These are phyloP conservation scores for Cydia amplana DNA, from an alignment of 1,140 invertebrate species.

Conservation along the genomic window DNA sequence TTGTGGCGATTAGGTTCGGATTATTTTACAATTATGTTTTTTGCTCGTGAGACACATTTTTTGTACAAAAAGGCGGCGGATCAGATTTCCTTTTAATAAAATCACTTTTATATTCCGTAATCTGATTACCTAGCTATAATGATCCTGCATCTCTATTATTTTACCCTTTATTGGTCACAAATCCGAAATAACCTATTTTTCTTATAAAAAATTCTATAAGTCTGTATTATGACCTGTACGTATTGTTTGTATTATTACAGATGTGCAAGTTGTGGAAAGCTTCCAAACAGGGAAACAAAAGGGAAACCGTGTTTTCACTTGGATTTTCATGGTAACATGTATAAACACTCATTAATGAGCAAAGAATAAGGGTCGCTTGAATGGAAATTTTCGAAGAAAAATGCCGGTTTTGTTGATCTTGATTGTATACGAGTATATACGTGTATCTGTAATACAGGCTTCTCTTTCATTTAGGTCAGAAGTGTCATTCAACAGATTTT, in stretches of 20 bases:
- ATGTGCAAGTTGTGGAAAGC: background rate
- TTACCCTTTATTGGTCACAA: conserved; percentile 10
- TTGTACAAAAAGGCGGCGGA: conserved; percentile 51
- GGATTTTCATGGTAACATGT: no score
- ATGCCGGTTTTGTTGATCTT: no score
- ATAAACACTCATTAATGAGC: no score
- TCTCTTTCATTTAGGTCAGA: no score
- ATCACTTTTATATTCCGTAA: conserved; percentile 53
- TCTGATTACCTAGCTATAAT: conserved; percentile 58
- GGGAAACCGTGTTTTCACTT: no score
- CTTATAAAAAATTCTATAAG: no score
- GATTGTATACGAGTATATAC: no score
- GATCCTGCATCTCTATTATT: conserved; percentile 35
- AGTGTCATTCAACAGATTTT: no score
- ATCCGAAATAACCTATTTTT: background rate
- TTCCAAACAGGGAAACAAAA: no score
- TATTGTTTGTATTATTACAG: background rate
- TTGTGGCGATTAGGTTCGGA: conserved; percentile 71
- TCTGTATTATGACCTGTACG: background rate
- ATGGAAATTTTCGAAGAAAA: no score
- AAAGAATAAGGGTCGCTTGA: no score
- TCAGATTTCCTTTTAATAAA: conserved; percentile 57
- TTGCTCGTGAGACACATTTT: conserved; percentile 58
- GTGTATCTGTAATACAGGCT: no score
- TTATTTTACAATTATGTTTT: conserved; percentile 57